Evolutionary conservation across 2,113 vertebrate species (phyloP).

Genomic region (Rattus rattus): DNA sequence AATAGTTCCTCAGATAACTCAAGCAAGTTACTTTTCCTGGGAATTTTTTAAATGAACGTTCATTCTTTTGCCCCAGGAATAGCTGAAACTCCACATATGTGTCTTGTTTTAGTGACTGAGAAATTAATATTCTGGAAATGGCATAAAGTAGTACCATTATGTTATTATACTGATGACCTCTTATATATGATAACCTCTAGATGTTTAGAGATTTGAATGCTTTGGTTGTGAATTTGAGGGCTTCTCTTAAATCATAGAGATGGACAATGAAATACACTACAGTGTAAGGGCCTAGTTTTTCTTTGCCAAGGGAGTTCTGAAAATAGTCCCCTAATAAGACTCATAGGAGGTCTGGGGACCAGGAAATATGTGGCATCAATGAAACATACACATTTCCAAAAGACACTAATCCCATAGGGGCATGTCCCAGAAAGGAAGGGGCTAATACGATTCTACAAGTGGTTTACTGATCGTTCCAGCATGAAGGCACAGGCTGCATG

Average conservation of each 20-base stretch:
- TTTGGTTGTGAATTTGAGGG: background rate
- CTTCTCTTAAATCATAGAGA: background rate
- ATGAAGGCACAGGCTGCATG: background rate
- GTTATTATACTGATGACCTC: background rate
- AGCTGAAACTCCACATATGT: background rate
- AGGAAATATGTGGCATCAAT: background rate
- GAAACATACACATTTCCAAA: background rate
- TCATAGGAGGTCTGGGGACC: background rate
- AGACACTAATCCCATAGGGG: background rate
- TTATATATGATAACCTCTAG: background rate
- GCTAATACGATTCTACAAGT: background rate
- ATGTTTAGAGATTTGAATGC: background rate
- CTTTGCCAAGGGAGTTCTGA: background rate
- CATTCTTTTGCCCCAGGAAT: background rate
- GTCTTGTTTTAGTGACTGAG: background rate
- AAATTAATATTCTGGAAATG: background rate
- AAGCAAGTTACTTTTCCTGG: background rate
- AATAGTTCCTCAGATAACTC: background rate
- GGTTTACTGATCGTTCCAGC: background rate
- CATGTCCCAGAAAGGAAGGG: background rate
- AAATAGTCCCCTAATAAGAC: background rate
- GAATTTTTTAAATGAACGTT: background rate
- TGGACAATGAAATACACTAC: background rate
- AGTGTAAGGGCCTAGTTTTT: background rate
- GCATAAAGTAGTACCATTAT: background rate